These are phyloP conservation scores for Kryptolebias ocellatus DNA, from an alignment of 2,797 vertebrate species.

Conservation along the genomic window DNA sequence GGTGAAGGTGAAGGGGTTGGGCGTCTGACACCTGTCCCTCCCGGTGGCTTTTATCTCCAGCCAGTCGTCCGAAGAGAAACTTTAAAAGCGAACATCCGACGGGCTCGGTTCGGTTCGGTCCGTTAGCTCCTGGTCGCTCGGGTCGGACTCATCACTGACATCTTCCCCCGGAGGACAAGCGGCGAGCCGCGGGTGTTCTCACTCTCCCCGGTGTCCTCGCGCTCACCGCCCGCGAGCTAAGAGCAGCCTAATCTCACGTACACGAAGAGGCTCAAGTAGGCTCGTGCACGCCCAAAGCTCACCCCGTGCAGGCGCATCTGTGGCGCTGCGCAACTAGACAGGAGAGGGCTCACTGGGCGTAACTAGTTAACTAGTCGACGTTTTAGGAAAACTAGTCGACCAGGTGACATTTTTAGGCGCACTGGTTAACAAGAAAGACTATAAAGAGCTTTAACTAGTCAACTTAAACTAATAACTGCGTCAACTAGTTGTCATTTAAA, in stretches of 20 bases:
- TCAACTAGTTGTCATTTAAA: too few relatives aligned
- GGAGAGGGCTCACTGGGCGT: too few relatives aligned
- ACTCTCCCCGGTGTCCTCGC: conserved; percentile 36
- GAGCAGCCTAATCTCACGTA: conserved; percentile 51
- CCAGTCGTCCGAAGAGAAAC: conserved; percentile 10
- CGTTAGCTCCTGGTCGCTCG: conserved; percentile 36
- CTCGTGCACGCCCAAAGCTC: conserved; percentile 38
- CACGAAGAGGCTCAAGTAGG: conserved; percentile 40
- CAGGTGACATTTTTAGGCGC: too few relatives aligned
- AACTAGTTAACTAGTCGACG: too few relatives aligned
- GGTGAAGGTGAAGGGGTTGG: not conserved
- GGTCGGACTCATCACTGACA: conserved; percentile 40
- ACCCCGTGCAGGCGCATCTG: conserved; percentile 5
- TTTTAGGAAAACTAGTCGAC: too few relatives aligned
- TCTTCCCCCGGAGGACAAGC: conserved; percentile 26
- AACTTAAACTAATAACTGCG: too few relatives aligned
- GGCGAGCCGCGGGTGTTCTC: conserved; percentile 19
- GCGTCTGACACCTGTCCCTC: conserved; percentile 55
- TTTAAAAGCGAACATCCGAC: conserved; percentile 29
- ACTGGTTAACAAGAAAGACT: too few relatives aligned
- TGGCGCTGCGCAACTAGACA: conserved; percentile 14
- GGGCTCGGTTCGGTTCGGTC: not conserved
- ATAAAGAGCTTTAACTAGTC: too few relatives aligned
- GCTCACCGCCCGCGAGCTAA: conserved; percentile 23
- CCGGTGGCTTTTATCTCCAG: conserved; percentile 30